Base-by-base conservation (phyloP, 2,797 vertebrate species). In the Gadopsis marmoratus region DNA sequence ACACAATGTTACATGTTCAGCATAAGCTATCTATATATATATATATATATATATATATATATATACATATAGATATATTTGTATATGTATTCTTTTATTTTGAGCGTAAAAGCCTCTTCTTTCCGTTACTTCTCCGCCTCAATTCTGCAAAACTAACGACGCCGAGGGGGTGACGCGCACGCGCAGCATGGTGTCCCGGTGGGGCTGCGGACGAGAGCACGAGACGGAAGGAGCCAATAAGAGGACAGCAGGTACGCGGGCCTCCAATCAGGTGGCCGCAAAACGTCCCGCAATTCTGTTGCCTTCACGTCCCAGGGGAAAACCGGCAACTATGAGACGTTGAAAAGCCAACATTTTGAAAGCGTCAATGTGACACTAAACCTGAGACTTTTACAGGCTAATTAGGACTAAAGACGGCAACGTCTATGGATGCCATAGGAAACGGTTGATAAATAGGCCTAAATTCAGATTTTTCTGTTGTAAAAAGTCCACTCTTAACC, bases 131-230 rank as follows among this genome's bases (percentile, higher is more conserved):
- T 58, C 17, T 14, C 14, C 1, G 0, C 14, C 19, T 53, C 3
- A 85, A 58, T 79, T 54, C 63, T 0, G 23, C 31, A 1, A 33
- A 13, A 47, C 55, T 81, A 56, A 85, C 51, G 6, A 33, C 14
- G 58, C 11, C 14, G 23, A 47, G 63, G 11, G 11, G 62, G 88
- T 74, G 87, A 79, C 73, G 92, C 96, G 97, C 97, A 97, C 92
- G 97, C 97, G 96, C 96, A 14, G 81, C 89, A 8, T 23, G 11
- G 53, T 17, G 82, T 74, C 31, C 91, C 91, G 92, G 82, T 93
- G 90, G 76, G 83, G 88, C 74, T 85, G 83, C 83, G 74, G 81
- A 73, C 77, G 26, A 26, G 59, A 88, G 92, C 91, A 86, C 76
- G 76, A 91, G 88, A 85, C 50, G 73, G 53, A 48, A 79, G 13